These are phyloP conservation scores for Rhinolophus ferrumequinum DNA, from an alignment of 2,113 vertebrate species.

Conservation along the genomic window DNA sequence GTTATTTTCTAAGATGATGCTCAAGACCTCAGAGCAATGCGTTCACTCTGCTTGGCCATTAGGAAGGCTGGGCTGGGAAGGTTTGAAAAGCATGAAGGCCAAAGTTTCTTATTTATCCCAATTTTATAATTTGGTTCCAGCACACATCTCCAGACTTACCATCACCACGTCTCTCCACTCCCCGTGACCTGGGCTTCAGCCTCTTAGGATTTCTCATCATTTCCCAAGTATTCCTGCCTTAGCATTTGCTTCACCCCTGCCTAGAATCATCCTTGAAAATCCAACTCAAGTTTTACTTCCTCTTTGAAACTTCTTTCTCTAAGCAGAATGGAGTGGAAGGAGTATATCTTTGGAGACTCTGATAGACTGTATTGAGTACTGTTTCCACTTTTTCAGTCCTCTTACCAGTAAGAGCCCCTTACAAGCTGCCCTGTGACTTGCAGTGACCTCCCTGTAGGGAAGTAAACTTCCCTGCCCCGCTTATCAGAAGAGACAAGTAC, in stretches of 20 bases:
- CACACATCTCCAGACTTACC: not conserved
- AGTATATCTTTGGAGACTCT: not conserved
- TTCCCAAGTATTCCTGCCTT: not conserved
- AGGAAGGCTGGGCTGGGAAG: not conserved
- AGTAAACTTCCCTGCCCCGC: not conserved
- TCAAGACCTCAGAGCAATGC: not conserved
- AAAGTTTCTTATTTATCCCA: not conserved
- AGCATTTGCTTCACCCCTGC: not conserved
- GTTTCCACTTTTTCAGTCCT: not conserved
- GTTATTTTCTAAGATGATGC: not conserved
- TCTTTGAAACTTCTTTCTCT: not conserved
- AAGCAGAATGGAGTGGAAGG: not conserved
- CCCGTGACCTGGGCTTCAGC: not conserved
- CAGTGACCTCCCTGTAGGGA: not conserved
- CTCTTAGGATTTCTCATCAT: not conserved
- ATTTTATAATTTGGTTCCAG: not conserved
- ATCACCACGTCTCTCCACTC: not conserved
- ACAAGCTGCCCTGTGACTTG: not conserved
- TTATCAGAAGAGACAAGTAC: not conserved
- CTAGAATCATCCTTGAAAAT: not conserved
- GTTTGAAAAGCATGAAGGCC: not conserved
- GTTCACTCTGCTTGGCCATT: not conserved
- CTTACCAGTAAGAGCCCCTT: not conserved
- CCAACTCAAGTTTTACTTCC: not conserved
- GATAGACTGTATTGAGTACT: not conserved